A percentile compares a stretch with the other conserved stretches of the same genome.
Evolutionary conservation across 2,113 vertebrate species (phyloP).

Genomic region (Ibidorhyncha struthersii): DNA sequence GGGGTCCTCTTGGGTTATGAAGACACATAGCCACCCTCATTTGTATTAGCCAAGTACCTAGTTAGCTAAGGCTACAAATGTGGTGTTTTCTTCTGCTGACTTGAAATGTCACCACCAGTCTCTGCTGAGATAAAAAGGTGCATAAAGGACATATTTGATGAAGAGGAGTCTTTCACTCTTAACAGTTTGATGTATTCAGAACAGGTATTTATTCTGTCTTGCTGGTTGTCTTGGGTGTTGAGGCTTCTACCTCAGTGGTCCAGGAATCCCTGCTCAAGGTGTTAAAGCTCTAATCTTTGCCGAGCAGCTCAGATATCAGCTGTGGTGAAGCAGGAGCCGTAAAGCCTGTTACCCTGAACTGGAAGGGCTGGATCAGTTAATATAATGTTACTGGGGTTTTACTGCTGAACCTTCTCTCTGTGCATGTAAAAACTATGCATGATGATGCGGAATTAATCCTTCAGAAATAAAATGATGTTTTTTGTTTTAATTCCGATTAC

Average conservation of each 20-base stretch:
- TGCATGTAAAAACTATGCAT: neutral
- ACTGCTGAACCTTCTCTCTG: neutral
- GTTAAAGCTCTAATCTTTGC: neutral
- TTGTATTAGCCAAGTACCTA: neutral
- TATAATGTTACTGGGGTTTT: neutral
- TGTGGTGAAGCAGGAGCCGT: neutral
- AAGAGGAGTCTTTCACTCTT: neutral
- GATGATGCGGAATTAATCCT: neutral
- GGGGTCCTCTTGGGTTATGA: neutral
- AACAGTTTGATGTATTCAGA: neutral
- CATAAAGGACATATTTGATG: neutral
- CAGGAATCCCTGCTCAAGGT: neutral
- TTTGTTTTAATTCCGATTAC: neutral
- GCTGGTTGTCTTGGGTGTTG: neutral
- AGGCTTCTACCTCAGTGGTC: neutral
- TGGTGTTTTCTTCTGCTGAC: neutral
- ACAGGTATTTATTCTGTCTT: neutral
- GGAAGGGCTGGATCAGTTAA: neutral
- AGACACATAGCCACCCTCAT: neutral
- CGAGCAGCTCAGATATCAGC: neutral
- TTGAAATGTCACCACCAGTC: neutral
- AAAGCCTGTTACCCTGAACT: neutral
- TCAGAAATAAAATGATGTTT: neutral
- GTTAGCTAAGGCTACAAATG: neutral
- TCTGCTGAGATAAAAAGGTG: neutral